phyloP scores from a whole-genome alignment of 2,888 invertebrate genomes.

The Trachelus stipa region DNA sequence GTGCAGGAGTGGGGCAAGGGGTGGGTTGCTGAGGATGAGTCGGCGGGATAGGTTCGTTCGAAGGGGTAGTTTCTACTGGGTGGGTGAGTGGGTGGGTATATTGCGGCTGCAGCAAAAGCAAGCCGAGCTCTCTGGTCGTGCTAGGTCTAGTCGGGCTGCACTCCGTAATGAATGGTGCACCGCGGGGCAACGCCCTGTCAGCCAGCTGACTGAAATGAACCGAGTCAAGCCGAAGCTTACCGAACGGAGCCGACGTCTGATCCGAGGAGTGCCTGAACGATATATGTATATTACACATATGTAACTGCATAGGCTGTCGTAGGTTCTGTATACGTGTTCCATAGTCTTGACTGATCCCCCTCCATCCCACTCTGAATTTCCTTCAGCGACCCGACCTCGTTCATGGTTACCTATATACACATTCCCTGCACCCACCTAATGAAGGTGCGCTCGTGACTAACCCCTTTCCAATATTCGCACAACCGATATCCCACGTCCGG shows the following conservation, averaged over 20 bases:
- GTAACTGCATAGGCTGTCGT: not conserved
- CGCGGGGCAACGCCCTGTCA: conserved; percentile 61
- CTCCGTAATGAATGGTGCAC: conserved; percentile 60
- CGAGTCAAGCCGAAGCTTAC: conserved; percentile 40
- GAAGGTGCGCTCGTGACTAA: conserved; percentile 16
- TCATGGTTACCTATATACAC: conserved; percentile 31
- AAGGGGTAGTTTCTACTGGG: not conserved
- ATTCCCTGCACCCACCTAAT: conserved; percentile 15
- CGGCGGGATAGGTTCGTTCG: conserved; percentile 28
- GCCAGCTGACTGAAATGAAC: conserved; percentile 63
- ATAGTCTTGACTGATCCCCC: not conserved
- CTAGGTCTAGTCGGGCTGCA: conserved; percentile 51
- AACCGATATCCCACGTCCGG: not conserved
- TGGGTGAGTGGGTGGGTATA: conserved; percentile 5
- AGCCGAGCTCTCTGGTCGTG: conserved; percentile 39
- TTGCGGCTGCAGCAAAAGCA: conserved; percentile 12
- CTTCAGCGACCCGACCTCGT: conserved; percentile 32
- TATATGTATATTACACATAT: not conserved
- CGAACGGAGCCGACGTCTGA: conserved; percentile 34
- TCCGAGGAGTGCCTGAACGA: conserved; percentile 10
- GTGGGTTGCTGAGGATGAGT: conserved; percentile 23
- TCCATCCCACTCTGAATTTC: conserved; percentile 24
- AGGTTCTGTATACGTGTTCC: not conserved
- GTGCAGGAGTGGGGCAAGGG: conserved; percentile 16
- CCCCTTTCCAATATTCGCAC: not conserved